phyloP scores from a whole-genome alignment of 2,888 invertebrate genomes.

The Drosophila kambysellisi region DNA sequence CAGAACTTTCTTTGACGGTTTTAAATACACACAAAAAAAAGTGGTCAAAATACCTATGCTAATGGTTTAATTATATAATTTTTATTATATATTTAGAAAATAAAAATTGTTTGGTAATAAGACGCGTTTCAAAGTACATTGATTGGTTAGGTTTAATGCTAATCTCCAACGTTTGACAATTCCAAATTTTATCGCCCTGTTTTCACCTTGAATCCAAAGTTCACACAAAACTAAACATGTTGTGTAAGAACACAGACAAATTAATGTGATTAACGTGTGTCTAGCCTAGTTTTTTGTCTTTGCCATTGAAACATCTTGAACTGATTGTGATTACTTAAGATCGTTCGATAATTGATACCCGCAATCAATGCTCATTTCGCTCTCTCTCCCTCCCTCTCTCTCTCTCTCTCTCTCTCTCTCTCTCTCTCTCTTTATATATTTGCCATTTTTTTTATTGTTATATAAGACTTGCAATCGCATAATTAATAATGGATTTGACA shows the following conservation, averaged over 20 bases:
- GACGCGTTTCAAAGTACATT: background rate
- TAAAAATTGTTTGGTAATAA: background rate
- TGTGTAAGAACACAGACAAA: conserved; percentile 12
- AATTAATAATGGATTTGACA: conserved; percentile 26
- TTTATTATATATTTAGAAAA: background rate
- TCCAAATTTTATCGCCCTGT: conserved; percentile 60
- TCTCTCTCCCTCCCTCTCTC: conserved; percentile 8
- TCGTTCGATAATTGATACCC: conserved; percentile 46
- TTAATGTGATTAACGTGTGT: background rate
- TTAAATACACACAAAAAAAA: no score
- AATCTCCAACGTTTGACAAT: conserved; percentile 38
- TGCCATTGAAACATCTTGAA: conserved; percentile 19
- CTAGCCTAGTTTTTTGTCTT: background rate
- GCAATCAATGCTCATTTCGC: conserved; percentile 14
- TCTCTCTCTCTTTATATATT: conserved; percentile 27
- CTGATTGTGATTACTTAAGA: conserved; percentile 54
- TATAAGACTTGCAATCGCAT: conserved; percentile 55
- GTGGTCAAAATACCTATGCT: background rate
- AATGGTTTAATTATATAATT: background rate
- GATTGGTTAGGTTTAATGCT: conserved; percentile 38
- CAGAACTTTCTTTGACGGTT: background rate
- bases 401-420: no score
- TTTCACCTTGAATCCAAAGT: conserved; percentile 70
- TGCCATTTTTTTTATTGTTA: conserved; percentile 47
- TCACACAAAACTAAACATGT: conserved; percentile 42